Percentiles rank a stretch among this genome's conserved stretches.
Conservation (phyloP, 2,888 invertebrate species). For the Leptopilina drosophilae region DNA sequence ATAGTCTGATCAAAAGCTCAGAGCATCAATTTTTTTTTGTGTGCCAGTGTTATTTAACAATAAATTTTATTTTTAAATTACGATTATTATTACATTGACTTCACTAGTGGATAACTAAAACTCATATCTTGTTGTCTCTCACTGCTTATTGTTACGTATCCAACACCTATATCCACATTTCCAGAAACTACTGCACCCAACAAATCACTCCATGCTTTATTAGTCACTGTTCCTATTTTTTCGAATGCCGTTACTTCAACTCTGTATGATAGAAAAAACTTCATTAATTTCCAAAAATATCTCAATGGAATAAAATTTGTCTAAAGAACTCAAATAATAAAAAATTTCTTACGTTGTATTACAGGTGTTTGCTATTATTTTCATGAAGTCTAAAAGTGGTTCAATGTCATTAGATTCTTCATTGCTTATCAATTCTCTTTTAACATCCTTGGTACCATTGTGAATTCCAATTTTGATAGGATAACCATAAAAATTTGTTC, state of each 20-base stretch:
- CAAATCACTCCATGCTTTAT: slow-evolving; percentile 82
- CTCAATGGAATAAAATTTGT: neutral
- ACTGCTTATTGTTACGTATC: slow-evolving; percentile 80
- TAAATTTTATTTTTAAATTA: too few species aligned
- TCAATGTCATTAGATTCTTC: slow-evolving; percentile 78
- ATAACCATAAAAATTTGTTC: slow-evolving; percentile 68
- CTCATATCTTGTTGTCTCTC: slow-evolving; percentile 80
- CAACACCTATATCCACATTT: slow-evolving; percentile 80
- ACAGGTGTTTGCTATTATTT: slow-evolving; percentile 77
- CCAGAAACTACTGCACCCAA: slow-evolving; percentile 80
- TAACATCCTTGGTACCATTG: slow-evolving; percentile 77
- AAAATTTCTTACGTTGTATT: slow-evolving; percentile 51
- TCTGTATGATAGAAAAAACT: slow-evolving; percentile 52
- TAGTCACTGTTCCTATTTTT: slow-evolving; percentile 74
- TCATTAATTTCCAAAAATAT: neutral
- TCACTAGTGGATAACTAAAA: slow-evolving; percentile 82
- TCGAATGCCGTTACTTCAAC: slow-evolving; percentile 68
- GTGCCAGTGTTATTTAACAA: too few species aligned
- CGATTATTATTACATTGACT: slow-evolving; percentile 78
- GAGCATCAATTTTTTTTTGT: too few species aligned
- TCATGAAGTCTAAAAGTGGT: slow-evolving; percentile 76
- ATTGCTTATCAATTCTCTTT: slow-evolving; percentile 70
- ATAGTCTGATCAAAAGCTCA: too few species aligned
- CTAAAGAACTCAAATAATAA: neutral
- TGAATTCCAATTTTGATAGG: slow-evolving; percentile 77